Conservation (phyloP, 2,797 vertebrate genomes). For the Hybognathus amarus region DNA sequence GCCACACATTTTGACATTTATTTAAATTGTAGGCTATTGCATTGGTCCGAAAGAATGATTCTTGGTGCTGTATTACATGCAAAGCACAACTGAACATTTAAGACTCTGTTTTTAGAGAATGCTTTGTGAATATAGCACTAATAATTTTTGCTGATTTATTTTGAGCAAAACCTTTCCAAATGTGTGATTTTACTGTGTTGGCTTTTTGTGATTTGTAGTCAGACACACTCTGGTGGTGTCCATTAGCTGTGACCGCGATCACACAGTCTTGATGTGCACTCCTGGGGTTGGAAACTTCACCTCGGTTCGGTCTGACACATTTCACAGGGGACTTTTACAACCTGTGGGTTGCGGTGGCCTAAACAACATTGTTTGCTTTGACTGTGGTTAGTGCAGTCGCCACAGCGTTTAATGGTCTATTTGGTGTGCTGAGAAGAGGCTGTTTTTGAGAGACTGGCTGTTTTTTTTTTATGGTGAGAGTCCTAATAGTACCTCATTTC, state of each 20-base stretch:
- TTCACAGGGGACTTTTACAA: slow-evolving; percentile 31
- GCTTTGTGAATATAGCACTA: not conserved
- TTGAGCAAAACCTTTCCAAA: not conserved
- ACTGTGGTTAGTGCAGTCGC: slow-evolving; percentile 38
- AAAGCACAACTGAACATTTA: not conserved
- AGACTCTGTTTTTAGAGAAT: not conserved
- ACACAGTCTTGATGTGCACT: not conserved
- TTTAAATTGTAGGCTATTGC: not conserved
- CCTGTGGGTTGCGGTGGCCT: slow-evolving; percentile 27
- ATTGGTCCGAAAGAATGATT: not conserved
- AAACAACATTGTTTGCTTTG: slow-evolving; percentile 49
- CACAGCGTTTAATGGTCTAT: slow-evolving; percentile 39
- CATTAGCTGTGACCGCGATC: not conserved
- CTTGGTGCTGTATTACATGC: not conserved
- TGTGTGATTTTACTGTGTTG: not conserved
- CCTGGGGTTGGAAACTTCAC: not conserved
- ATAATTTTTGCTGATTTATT: not conserved
- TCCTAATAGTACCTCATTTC: slow-evolving; percentile 64
- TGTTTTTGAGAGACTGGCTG: slow-evolving; percentile 25
- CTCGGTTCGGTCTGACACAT: slow-evolving; percentile 20
- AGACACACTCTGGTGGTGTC: not conserved
- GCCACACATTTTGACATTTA: not conserved
- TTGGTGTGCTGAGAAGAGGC: slow-evolving; percentile 40
- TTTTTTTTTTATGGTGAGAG: slow-evolving; percentile 45
- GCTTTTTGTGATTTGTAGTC: not conserved